These are phyloP conservation scores for Adelphocoris suturalis DNA, from an alignment of 2,888 invertebrate species.

Conservation along the genomic window DNA sequence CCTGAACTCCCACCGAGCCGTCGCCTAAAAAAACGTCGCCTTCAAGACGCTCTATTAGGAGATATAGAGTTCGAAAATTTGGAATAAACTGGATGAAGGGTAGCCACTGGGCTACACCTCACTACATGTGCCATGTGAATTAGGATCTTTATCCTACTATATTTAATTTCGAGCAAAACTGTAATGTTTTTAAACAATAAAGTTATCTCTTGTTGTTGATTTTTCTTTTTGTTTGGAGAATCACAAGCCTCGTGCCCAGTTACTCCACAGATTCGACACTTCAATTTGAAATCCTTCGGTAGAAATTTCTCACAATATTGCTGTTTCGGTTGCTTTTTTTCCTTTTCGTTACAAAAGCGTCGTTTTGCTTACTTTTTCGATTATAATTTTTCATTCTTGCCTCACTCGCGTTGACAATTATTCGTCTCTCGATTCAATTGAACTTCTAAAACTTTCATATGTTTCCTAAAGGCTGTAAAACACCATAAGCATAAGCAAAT, in stretches of 20 bases:
- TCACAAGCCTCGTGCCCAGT: background rate
- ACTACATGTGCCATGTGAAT: too few species aligned
- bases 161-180: too few species aligned
- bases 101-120: too few species aligned
- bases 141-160: too few species aligned
- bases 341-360: background rate
- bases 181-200: too few species aligned
- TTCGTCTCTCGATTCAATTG: constrained; percentile 33
- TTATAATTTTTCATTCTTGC: background rate
- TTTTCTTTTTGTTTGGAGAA: background rate
- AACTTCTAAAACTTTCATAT: background rate
- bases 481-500: background rate
- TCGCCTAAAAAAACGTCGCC: too few species aligned
- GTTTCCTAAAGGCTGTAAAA: background rate
- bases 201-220: background rate
- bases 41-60: too few species aligned
- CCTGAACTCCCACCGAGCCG: too few species aligned
- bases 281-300: background rate
- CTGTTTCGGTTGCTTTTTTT: too few species aligned
- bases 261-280: background rate
- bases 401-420: background rate
- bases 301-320: background rate
- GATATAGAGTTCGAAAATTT: too few species aligned
- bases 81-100: too few species aligned
- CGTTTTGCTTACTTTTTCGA: background rate